phyloP scores from a whole-genome alignment of 2,113 vertebrate genomes.

The Eira barbara region DNA sequence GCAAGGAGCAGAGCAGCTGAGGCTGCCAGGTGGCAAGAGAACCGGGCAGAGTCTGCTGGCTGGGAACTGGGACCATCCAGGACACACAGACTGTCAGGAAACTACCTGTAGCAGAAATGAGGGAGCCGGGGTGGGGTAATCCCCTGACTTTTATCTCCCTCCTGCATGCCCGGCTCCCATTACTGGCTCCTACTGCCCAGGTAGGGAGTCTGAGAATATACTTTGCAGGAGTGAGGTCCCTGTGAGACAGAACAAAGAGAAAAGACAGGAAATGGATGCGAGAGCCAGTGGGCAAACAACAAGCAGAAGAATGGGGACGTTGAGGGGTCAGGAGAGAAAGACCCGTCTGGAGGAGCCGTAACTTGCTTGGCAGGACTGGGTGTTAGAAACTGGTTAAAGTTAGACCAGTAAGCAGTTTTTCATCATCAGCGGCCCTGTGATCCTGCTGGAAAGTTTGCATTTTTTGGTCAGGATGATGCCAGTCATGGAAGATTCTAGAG shows the following conservation, averaged over 20 bases:
- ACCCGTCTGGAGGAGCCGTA: not conserved
- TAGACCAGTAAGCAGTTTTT: not conserved
- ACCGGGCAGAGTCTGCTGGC: not conserved
- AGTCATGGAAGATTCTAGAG: not conserved
- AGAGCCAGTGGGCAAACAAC: not conserved
- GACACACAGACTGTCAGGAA: no score
- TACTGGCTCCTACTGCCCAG: not conserved
- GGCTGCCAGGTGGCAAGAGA: not conserved
- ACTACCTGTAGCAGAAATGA: not conserved
- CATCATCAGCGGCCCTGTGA: not conserved
- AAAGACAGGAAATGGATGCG: not conserved
- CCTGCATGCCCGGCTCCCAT: not conserved
- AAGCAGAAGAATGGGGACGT: not conserved
- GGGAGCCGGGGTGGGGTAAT: fast-evolving
- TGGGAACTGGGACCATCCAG: not conserved
- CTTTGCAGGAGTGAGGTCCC: not conserved
- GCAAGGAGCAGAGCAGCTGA: not conserved
- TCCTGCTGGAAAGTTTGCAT: not conserved
- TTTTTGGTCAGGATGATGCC: not conserved
- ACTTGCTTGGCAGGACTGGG: not conserved
- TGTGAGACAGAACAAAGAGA: not conserved
- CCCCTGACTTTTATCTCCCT: not conserved
- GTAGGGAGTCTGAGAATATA: not conserved
- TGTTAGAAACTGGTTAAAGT: not conserved
- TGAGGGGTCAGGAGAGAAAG: not conserved